Percentiles rank a stretch among this genome's conserved stretches.
Conservation (phyloP, 2,113 vertebrate genomes). For the Scomber scombrus region DNA sequence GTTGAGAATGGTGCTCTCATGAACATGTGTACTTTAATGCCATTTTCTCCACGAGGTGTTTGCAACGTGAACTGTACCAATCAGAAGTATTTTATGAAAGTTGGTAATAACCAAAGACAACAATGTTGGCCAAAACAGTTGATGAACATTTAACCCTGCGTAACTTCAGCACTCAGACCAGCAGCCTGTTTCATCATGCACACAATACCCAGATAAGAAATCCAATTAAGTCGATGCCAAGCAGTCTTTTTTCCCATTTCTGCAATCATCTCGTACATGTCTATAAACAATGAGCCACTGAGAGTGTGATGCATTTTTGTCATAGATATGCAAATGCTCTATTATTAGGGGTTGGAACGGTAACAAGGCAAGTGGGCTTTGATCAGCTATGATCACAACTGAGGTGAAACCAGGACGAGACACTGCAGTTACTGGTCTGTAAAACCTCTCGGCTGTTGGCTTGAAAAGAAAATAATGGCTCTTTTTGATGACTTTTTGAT, state of each 20-base stretch:
- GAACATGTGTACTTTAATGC: no score
- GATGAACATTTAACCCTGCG: slow-evolving; percentile 41
- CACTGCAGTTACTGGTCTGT: slow-evolving; percentile 14
- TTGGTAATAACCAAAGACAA: not conserved
- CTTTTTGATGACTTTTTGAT: slow-evolving; percentile 11
- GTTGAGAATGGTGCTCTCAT: no score
- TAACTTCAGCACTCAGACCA: slow-evolving; percentile 38
- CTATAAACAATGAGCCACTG: slow-evolving; percentile 76
- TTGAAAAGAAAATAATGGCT: slow-evolving; percentile 53
- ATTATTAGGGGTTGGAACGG: slow-evolving; percentile 56
- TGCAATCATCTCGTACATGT: slow-evolving; percentile 70
- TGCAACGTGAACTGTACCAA: no score
- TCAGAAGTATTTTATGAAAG: not conserved
- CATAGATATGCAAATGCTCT: slow-evolving; percentile 80
- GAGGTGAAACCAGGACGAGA: slow-evolving; percentile 34
- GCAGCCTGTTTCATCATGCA: slow-evolving; percentile 53
- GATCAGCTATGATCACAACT: slow-evolving; percentile 58
- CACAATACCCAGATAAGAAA: slow-evolving; percentile 79
- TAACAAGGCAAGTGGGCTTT: slow-evolving; percentile 45
- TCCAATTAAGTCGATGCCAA: slow-evolving; percentile 78
- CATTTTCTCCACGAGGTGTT: no score
- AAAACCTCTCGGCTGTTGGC: slow-evolving; percentile 41
- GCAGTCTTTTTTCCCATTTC: slow-evolving; percentile 68
- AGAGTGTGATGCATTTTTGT: slow-evolving; percentile 66
- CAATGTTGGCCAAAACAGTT: slow-evolving; percentile 26